Conservation (phyloP, 2,113 vertebrate genomes). For the Spilogale gracilis region DNA sequence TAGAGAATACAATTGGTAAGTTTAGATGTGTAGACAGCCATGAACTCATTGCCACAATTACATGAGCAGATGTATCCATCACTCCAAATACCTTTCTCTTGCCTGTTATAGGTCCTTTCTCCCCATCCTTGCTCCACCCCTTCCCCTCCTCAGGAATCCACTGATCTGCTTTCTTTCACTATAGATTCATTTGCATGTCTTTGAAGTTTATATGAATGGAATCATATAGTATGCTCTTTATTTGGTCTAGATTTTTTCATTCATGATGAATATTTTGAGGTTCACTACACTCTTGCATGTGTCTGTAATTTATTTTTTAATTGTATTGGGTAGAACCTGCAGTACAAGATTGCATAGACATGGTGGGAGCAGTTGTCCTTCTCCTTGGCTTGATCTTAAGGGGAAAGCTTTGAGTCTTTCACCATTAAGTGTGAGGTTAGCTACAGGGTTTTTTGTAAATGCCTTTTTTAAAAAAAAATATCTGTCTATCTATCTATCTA, state of each 20-base stretch:
- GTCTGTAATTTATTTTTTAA: neutral
- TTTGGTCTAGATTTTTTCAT: neutral
- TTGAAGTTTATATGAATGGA: neutral
- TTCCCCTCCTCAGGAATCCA: neutral
- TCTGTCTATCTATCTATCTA: no score
- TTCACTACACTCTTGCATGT: neutral
- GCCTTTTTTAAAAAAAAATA: neutral
- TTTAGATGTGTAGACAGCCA: neutral
- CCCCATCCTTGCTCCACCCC: rapidly evolving
- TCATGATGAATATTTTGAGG: neutral
- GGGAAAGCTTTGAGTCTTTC: neutral
- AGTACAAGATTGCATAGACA: neutral
- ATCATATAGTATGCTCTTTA: neutral
- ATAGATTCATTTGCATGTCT: neutral
- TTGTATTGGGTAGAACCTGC: neutral
- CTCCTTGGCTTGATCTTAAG: neutral
- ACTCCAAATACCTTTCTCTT: neutral
- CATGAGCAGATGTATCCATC: neutral
- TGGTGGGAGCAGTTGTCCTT: neutral
- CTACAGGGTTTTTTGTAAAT: neutral
- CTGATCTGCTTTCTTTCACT: neutral
- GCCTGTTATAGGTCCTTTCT: neutral
- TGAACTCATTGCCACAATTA: neutral
- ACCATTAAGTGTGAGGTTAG: neutral
- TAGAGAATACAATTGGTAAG: neutral